Base-by-base conservation (phyloP, 2,797 vertebrate species). In the Intellagama lesueurii region DNA sequence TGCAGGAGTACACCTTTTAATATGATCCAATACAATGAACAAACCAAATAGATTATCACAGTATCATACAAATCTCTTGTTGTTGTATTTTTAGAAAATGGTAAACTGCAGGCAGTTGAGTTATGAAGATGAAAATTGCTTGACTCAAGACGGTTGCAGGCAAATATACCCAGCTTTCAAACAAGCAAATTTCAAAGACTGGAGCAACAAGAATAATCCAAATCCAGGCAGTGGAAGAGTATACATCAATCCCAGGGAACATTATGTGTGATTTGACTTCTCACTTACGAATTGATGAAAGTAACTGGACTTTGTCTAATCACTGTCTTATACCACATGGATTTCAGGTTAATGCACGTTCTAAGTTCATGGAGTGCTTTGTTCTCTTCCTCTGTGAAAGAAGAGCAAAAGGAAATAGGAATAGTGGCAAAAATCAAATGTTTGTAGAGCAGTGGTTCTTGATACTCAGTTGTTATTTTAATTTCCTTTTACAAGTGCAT, bases 181-280 rank as follows among this genome's bases (percentile, higher is more conserved):
- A 49, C 96, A 96, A 85, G 91, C 92, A 32, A 86, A 93, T 90
- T 94, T 89, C 91, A 94, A 94, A 93, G 96, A 95, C 12, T 92
- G 91, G 95, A 97, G 92, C 92, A 91, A 93, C 83, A 87, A 91
- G 91, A 90, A 91, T 49, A 83, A 82, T 0, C 92, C 90, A 4
- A 89, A 86, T 75, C 82, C 89, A 5, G 86, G 86, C 90, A 40
- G 92, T 22, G 92, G 94, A 89, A 93, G 94, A 91, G 80, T 95
- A 92, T 97, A 95, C 90, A 92, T 97, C 92, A 96, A 97, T 91
- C 95, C 97, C 0, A 94, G 91, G 88, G 97, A 97, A 79, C 97
- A 97, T 92, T 97, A 97, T 56, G 97, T 97, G 89, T 97, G 93
- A 97, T 86, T 93, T 1, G 69, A 2, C 28, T 56, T 90, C 82